Percentiles rank a stretch among this genome's conserved stretches.
phyloP scores from a whole-genome alignment of 2,797 vertebrate species.

The Apodemus agrarius region DNA sequence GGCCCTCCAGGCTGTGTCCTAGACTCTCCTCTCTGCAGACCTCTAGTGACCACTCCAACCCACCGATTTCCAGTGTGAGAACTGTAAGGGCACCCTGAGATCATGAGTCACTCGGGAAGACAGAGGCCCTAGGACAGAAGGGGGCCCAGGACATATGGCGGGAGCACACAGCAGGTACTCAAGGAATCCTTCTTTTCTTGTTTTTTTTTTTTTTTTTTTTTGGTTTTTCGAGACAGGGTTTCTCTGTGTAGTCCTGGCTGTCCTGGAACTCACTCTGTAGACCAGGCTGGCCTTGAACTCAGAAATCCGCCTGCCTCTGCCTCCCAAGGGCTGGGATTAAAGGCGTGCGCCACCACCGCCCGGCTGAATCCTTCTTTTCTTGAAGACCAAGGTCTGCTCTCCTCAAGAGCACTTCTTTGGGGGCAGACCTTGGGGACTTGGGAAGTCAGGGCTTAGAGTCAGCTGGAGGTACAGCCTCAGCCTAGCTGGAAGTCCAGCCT shows the following conservation, averaged over 20 bases:
- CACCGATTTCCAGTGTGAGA: background rate
- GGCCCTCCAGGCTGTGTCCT: background rate
- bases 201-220: too few relatives aligned
- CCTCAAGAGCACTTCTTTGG: background rate
- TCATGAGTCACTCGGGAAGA: background rate
- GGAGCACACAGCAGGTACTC: background rate
- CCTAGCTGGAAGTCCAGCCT: background rate
- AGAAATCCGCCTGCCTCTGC: too few relatives aligned
- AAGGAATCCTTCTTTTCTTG: conserved; percentile 16
- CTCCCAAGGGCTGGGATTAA: too few relatives aligned
- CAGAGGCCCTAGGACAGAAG: background rate
- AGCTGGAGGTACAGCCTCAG: background rate
- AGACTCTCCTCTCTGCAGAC: background rate
- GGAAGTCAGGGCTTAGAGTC: background rate
- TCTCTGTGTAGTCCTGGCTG: too few relatives aligned
- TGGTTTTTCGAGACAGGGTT: too few relatives aligned
- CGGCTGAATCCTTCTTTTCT: conserved; percentile 18
- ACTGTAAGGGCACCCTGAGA: background rate
- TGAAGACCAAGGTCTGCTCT: background rate
- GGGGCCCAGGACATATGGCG: background rate
- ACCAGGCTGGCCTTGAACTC: too few relatives aligned
- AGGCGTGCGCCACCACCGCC: too few relatives aligned
- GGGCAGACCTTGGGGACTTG: background rate
- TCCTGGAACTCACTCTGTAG: too few relatives aligned
- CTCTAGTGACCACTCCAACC: background rate